Percentiles rank a stretch among this genome's conserved stretches.
These are phyloP conservation scores for Epizoanthus fatuus DNA, from an alignment of 92 coral and sea anemone genomes.

Conservation along the genomic window DNA sequence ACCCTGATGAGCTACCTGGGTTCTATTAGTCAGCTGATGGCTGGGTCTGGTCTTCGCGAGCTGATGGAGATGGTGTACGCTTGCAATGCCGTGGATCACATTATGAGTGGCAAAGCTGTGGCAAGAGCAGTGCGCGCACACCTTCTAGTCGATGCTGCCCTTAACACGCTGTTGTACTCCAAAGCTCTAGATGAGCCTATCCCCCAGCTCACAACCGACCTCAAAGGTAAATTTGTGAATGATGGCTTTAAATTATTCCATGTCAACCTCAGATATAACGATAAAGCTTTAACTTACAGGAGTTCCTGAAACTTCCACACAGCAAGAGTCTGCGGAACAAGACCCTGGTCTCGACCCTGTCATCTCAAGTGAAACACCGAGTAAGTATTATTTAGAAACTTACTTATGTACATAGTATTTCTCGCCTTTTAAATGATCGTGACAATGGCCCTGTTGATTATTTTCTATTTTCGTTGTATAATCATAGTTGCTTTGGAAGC, in stretches of 20 bases:
- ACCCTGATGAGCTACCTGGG: constrained; percentile 73
- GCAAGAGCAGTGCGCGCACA: constrained; percentile 56
- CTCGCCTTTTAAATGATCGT: not conserved
- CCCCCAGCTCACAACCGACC: constrained; percentile 23
- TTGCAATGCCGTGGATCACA: constrained; percentile 58
- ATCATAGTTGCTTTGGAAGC: constrained; percentile 9
- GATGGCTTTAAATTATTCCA: not conserved
- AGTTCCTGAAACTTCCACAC: constrained; percentile 9
- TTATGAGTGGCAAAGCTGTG: constrained; percentile 68
- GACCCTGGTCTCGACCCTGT: not conserved
- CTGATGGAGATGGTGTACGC: constrained; percentile 66
- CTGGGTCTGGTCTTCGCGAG: constrained; percentile 63
- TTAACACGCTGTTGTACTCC: constrained; percentile 6
- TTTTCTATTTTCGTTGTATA: not conserved
- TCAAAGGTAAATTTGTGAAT: constrained; percentile 8
- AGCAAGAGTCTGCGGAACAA: constrained; percentile 6
- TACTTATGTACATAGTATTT: not conserved
- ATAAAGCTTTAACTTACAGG: not conserved
- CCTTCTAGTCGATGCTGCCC: not conserved
- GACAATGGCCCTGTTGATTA: not conserved
- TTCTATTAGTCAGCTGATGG: constrained; percentile 59
- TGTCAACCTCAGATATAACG: not conserved
- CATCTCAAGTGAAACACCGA: constrained; percentile 1
- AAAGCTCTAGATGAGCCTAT: constrained; percentile 29
- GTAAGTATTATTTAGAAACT: not conserved